Conservation (phyloP, 1,140 invertebrate species). For the Diprion similis region DNA sequence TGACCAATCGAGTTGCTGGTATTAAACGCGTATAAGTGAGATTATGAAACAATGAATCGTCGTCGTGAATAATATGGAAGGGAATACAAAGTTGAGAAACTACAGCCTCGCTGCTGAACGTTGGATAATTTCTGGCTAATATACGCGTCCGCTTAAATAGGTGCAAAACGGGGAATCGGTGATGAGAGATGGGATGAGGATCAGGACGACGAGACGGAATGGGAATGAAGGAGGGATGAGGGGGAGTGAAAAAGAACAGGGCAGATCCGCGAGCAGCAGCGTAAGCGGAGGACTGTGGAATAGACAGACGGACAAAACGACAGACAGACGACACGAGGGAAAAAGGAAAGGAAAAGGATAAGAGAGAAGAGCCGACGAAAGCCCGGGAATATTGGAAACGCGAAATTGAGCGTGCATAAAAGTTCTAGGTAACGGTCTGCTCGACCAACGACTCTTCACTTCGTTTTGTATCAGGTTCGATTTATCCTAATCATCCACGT, state of each 20-base stretch:
- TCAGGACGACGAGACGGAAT: background rate
- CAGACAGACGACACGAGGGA: background rate
- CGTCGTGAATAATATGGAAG: background rate
- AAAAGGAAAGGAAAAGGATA: slow-evolving; percentile 17
- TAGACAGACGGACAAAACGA: background rate
- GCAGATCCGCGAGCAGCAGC: no score
- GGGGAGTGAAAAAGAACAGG: slow-evolving; percentile 7
- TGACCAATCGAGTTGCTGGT: background rate
- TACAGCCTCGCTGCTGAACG: background rate
- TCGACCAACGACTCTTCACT: slow-evolving; percentile 15
- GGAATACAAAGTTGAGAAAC: background rate
- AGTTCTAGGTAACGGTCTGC: background rate
- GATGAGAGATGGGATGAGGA: background rate
- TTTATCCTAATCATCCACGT: slow-evolving; percentile 40
- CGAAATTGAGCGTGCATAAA: slow-evolving; percentile 32
- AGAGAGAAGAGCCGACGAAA: slow-evolving; percentile 17
- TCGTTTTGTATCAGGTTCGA: slow-evolving; percentile 24
- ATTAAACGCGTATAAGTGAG: background rate
- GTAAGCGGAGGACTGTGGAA: background rate
- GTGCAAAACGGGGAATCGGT: background rate
- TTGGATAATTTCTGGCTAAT: background rate
- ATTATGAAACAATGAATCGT: background rate
- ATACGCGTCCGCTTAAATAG: background rate
- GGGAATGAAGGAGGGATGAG: background rate
- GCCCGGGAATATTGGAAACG: slow-evolving; percentile 30